phyloP scores from a whole-genome alignment of 2,113 vertebrate genomes.

The Xiphias gladius region DNA sequence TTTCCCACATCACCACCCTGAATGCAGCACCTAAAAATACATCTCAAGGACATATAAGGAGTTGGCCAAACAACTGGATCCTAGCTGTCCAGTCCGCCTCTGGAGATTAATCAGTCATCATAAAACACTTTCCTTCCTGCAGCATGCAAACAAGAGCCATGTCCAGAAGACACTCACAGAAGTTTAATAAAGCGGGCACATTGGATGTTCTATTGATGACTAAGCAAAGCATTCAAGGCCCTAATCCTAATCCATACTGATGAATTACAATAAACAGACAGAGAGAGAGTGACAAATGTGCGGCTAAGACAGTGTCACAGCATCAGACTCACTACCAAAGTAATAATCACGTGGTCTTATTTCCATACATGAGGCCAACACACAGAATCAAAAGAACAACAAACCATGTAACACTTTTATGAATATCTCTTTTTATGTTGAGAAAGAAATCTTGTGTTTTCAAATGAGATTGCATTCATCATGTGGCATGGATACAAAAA shows the following conservation, averaged over 20 bases:
- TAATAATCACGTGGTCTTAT: slow-evolving; percentile 36
- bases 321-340: slow-evolving; percentile 43
- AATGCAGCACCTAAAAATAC: slow-evolving; percentile 47
- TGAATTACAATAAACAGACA: slow-evolving; percentile 51
- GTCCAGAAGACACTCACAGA: slow-evolving; percentile 13
- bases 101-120: slow-evolving; percentile 52
- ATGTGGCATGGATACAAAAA: not conserved
- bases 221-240: slow-evolving; percentile 60
- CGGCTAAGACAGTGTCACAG: slow-evolving; percentile 30
- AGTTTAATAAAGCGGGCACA: slow-evolving; percentile 29
- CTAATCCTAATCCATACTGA: slow-evolving; percentile 81
- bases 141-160: slow-evolving; percentile 39
- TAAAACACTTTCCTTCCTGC: slow-evolving; percentile 61
- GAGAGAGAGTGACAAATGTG: slow-evolving; percentile 70
- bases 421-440: not conserved
- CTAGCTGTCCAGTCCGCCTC: slow-evolving; percentile 9
- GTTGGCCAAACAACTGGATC: slow-evolving; percentile 43
- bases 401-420: not conserved
- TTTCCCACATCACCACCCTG: slow-evolving; percentile 20
- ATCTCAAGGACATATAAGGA: slow-evolving; percentile 43
- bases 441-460: slow-evolving; percentile 4
- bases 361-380: not conserved
- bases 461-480: not conserved
- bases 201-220: slow-evolving; percentile 59
- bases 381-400: not conserved